Evolutionary conservation across 2,888 invertebrate genomes (phyloP).

Genomic region (Entomobrya proxima): DNA sequence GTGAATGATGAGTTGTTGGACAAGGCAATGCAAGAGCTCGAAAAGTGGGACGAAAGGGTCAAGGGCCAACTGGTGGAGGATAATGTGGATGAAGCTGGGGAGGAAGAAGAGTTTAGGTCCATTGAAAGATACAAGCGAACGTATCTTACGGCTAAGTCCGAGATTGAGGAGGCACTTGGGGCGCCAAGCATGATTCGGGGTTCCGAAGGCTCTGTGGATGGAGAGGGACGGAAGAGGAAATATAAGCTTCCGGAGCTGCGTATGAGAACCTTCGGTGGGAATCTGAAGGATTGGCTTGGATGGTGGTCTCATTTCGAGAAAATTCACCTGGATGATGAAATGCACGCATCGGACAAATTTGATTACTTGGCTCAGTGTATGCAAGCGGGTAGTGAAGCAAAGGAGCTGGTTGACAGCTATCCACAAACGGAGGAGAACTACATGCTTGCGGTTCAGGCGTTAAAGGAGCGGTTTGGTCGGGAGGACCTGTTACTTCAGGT

Average conservation of each 20-base stretch:
- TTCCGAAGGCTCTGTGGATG: background rate
- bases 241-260: background rate
- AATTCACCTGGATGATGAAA: slow-evolving; percentile 70
- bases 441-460: slow-evolving; percentile 39
- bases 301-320: slow-evolving; percentile 61
- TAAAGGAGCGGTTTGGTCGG: slow-evolving; percentile 59
- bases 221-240: background rate
- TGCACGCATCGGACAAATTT: slow-evolving; percentile 59
- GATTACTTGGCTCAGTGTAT: slow-evolving; percentile 72
- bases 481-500: slow-evolving; percentile 75
- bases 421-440: background rate
- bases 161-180: background rate
- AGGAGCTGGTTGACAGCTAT: slow-evolving; percentile 70
- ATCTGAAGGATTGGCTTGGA: background rate
- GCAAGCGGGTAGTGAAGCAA: slow-evolving; percentile 69
- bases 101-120: background rate
- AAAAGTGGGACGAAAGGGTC: background rate
- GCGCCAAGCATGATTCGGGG: background rate
- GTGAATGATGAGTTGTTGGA: background rate
- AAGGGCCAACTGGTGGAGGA: background rate
- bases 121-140: background rate
- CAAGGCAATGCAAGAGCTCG: background rate
- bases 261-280: background rate
- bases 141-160: background rate
- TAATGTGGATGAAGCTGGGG: background rate